Evolutionary conservation across 2,888 invertebrate species (phyloP), one percentile per base, ranked within the genome.

Genomic region (Stenoptilia bipunctidactyla): DNA sequence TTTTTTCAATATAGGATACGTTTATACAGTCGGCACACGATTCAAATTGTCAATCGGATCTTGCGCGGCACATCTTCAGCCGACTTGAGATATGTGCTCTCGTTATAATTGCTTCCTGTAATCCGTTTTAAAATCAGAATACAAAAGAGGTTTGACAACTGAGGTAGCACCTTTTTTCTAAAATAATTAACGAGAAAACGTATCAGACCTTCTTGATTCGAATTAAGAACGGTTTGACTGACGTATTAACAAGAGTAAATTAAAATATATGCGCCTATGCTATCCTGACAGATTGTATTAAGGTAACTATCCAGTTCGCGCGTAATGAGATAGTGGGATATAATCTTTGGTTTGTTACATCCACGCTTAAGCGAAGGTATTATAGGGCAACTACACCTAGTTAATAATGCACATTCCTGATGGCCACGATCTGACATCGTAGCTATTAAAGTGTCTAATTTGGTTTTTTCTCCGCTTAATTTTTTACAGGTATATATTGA

Each of bases 1-100:
- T 73, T 66, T 74, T 73, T 75, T 70, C 72, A 71, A 71, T 66
- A 61, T 56, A 57, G 56, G 53, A 56, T 57, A 52, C 47, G 55
- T 64, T 69, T 65, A 68, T 67, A 53, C 61, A 55, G 58, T 53
- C 58, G 55, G 55, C 55, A 56, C 53, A 58, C 56, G 56, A 50
- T 49, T 61, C 61, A 58, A 69, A 66, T 70, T 72, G 67, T 67
- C 71, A 75, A 76, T 72, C 64, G 71, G 60, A 58, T 66, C 73
- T 67, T 60, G 55, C 51, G 49, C 45, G 36, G 41, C 40, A 47
- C 50, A 53, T 48, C 52, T 50, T 53, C 45, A 40, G n/a, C 51
- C 48, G 57, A 56, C 59, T 59, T 30, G 30, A 30, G 3, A 12
- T 30, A 30, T 30, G 30, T 30, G 30, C 30, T 45, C 44, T 43